Evolutionary conservation across 2,113 vertebrate species (phyloP).

Genomic region (Dipodomys stephensi): DNA sequence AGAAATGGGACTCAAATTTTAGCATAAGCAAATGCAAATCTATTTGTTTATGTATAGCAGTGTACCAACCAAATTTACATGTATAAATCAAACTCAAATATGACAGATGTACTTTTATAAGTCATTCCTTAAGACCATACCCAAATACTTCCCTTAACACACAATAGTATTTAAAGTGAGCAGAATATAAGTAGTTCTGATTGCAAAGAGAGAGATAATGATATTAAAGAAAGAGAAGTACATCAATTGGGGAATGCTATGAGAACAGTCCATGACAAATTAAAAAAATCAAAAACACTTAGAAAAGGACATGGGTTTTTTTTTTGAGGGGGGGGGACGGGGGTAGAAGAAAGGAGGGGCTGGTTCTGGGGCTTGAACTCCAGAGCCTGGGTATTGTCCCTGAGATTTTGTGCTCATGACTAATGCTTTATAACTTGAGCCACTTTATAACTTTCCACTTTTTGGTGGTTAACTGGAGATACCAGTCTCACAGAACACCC

Average conservation of each 20-base stretch:
- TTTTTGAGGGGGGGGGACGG: too few relatives aligned
- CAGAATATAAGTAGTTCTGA: neutral
- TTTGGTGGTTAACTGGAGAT: too few relatives aligned
- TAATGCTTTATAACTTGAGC: too few relatives aligned
- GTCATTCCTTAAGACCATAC: neutral
- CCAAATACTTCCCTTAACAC: neutral
- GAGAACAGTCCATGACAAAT: neutral
- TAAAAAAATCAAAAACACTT: constrained; percentile 27
- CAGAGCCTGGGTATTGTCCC: too few relatives aligned
- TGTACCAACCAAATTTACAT: neutral
- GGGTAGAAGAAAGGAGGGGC: too few relatives aligned
- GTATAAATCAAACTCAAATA: neutral
- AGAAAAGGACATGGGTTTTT: neutral
- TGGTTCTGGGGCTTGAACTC: neutral
- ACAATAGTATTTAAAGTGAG: neutral
- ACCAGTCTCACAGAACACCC: too few relatives aligned
- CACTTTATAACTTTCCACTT: too few relatives aligned
- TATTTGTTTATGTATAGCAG: neutral
- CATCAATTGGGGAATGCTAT: neutral
- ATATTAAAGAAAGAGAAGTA: constrained; percentile 1
- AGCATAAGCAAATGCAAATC: constrained; percentile 27
- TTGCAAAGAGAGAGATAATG: neutral
- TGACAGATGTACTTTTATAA: constrained; percentile 7
- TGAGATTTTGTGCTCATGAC: neutral
- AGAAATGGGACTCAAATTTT: neutral